Base-by-base conservation (phyloP, 2,113 vertebrate species). In the Macquaria ambigua region DNA sequence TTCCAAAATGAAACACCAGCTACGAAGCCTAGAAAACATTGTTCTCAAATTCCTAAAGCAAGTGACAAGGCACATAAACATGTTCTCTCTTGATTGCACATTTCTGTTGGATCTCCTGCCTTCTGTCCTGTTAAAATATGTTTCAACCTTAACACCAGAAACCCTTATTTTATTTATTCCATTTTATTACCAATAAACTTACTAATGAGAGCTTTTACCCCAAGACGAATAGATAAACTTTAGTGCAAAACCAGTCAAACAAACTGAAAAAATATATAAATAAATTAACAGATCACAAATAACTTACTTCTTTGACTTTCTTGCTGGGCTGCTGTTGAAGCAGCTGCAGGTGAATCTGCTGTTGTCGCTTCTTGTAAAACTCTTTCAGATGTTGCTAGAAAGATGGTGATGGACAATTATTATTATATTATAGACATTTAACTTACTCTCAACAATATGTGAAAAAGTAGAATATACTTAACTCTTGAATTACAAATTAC, bases 291-390 rank as follows among this genome's bases (percentile, higher is more conserved):
- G 50, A n/a, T 7, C 7, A 55, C 1, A 39, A 20, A 21, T 53
- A 21, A 43, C 71, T 77, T 91, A 97, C 97, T 96, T 98, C 97
- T 95, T 97, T 98, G 31, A 90, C 93, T 94, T 97, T 97, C 94
- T 97, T 98, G 92, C 95, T 95, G 63, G 96, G 95, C 53, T 96
- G 96, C 81, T 97, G 97, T 84, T 98, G 97, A 94, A 98, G 97
- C 95, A 97, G 95, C 93, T 97, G 97, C 94, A 97, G 96, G 95
- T 97, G 97, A 93, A 98, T 96, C 96, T 99, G 97, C 88, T 98
- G 96, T 95, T 98, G 97, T 91, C 98, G 97, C 95, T 97, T 97
- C 96, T 98, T 98, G 95, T 98, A 98, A 96, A 98, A 97, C 94
- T 98, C 97, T 96, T 98, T 97, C 94, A 98, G 96, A 96, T 98